Evolutionary conservation across 2,797 vertebrate species (phyloP), one percentile per base, ranked within the genome.

Genomic region (Rhodeus uyekii): DNA sequence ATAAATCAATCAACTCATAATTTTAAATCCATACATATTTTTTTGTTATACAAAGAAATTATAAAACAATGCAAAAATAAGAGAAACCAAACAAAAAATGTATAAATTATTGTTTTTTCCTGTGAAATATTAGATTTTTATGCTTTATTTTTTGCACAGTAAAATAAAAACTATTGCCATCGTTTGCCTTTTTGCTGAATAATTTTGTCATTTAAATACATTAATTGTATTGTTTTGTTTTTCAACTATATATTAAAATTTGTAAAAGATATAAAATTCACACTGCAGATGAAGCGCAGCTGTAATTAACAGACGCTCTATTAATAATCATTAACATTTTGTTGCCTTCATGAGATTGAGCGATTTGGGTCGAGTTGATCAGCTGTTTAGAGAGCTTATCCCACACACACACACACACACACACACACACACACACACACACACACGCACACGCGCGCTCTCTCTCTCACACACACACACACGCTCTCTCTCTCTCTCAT

Each of bases 301-400:
- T 46, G 9, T 22, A 24, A 55, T 2, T 0, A 55, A 13, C 10
- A 5, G 0, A 34, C 16, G 74, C 14, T 58, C 38, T 75, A 61
- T 42, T 61, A 63, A 61, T 76, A 76, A 38, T 32, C 9, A 32
- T 22, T 32, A 61, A 76, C 14, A 42, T 8, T 58, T 24, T 8
- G 13, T 18, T 29, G 44, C 68, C 76, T 68, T 72, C 48, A 78
- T 55, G 53, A 71, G 46, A 67, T 64, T 50, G 36, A 39, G 44
- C 50, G 77, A 86, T 83, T 80, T 83, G 72, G 72, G 73, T 80
- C 19, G 24, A 12, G 73, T 46, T 73, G 63, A 53, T 61, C 29
- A 69, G 55, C 76, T 14, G 27, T 82, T 53, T 27, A 76, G 34
- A 68, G 39, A 50, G 22, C 71, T 82, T 67, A 80, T 29, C 48